Percentiles rank a stretch among this genome's conserved stretches.
These are phyloP conservation scores for Phoxinus dragarum DNA, from an alignment of 2,797 vertebrate species.

Conservation along the genomic window DNA sequence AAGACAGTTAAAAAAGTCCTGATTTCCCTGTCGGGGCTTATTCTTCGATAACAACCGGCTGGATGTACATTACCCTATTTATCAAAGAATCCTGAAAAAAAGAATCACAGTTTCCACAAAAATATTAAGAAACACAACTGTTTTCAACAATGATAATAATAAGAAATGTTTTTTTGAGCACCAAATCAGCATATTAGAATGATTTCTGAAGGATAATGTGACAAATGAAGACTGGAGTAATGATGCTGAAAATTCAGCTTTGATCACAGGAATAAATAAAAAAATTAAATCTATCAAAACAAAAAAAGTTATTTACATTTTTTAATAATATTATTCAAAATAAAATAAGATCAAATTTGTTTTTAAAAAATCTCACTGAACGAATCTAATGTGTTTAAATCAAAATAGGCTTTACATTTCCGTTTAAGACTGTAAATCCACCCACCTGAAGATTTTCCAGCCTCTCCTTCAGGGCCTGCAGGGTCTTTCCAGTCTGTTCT, in stretches of 20 bases:
- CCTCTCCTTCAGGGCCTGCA: conserved; percentile 83
- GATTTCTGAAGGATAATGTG: background rate
- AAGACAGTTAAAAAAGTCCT: background rate
- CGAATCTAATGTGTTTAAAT: background rate
- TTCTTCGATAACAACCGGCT: background rate
- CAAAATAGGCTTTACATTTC: background rate
- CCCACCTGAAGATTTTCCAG: conserved; percentile 84
- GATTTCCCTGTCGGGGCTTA: background rate
- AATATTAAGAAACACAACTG: background rate
- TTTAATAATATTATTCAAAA: background rate
- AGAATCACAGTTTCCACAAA: background rate
- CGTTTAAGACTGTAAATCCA: background rate
- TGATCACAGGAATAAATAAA: background rate
- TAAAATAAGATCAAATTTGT: background rate
- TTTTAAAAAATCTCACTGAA: background rate
- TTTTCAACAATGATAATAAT: background rate
- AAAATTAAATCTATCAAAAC: too few relatives aligned
- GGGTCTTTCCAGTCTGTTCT: conserved; percentile 80
- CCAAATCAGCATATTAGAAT: background rate
- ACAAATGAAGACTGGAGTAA: background rate
- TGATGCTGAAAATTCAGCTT: background rate
- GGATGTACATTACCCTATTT: background rate
- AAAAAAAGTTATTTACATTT: background rate
- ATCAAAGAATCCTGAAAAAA: background rate
- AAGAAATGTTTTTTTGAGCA: background rate